These are phyloP conservation scores for Tupaia tana DNA, from an alignment of 2,113 vertebrate genomes.

Conservation along the genomic window DNA sequence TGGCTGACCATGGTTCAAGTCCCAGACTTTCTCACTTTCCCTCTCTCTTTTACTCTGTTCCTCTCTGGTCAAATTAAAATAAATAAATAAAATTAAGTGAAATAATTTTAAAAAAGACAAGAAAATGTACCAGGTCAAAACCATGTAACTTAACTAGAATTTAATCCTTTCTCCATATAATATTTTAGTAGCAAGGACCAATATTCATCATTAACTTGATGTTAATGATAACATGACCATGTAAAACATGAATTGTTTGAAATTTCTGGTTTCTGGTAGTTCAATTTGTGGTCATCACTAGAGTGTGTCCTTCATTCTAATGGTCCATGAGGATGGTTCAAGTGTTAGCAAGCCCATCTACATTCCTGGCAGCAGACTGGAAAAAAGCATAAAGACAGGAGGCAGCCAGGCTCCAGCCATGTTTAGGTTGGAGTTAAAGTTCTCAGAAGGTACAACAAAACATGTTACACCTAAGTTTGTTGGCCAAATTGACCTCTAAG, in stretches of 20 bases:
- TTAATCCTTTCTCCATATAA: background rate
- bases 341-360: background rate
- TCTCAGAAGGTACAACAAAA: background rate
- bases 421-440: background rate
- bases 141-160: background rate
- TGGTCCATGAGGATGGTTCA: background rate
- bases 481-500: background rate
- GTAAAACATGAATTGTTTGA: background rate
- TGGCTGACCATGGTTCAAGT: too few species aligned
- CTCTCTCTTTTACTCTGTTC: too few species aligned
- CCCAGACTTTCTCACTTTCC: too few species aligned
- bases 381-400: background rate
- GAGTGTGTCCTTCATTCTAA: background rate
- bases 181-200: background rate
- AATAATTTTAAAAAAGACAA: too few species aligned
- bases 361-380: background rate
- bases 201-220: background rate
- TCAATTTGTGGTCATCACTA: background rate
- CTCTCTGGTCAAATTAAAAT: too few species aligned
- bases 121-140: background rate
- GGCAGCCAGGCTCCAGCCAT: background rate
- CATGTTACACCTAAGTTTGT: background rate
- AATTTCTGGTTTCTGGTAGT: background rate
- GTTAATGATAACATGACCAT: background rate
- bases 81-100: too few species aligned